A percentile compares a stretch with the other conserved stretches of the same genome.
Evolutionary conservation across 2,797 vertebrate species (phyloP).

Genomic region (Diglossa cyanea): DNA sequence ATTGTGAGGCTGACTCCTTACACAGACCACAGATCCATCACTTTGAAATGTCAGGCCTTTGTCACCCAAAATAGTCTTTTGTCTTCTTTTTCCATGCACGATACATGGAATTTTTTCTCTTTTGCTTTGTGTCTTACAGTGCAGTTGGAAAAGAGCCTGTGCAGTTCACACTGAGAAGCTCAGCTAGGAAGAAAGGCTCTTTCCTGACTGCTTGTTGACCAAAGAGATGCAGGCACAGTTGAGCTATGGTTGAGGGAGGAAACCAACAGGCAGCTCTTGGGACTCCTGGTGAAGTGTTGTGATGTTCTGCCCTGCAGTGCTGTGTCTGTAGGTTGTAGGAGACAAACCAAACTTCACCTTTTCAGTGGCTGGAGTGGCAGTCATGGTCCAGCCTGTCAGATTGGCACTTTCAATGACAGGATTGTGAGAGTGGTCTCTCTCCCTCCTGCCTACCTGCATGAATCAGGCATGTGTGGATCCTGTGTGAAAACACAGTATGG

Average conservation of each 20-base stretch:
- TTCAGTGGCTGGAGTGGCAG: background rate
- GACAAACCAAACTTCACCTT: background rate
- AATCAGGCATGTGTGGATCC: background rate
- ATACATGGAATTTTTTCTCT: background rate
- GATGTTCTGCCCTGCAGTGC: background rate
- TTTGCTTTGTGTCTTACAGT: background rate
- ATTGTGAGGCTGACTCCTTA: constrained; percentile 23
- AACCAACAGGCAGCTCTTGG: background rate
- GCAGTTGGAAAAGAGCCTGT: background rate
- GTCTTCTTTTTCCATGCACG: background rate
- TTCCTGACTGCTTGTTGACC: background rate
- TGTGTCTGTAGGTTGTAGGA: background rate
- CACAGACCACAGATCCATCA: constrained; percentile 43
- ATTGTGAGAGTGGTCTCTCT: background rate
- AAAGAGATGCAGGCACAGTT: background rate
- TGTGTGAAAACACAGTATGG: background rate
- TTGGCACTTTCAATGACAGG: background rate
- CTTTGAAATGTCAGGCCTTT: constrained; percentile 51
- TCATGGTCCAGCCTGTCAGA: background rate
- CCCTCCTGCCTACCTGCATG: accelerated
- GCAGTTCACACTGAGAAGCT: background rate
- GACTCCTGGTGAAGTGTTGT: background rate
- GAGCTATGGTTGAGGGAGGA: background rate
- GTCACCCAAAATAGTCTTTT: constrained; percentile 49
- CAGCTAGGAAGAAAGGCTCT: background rate